These are phyloP conservation scores for Catostylus mosaicus DNA, from an alignment of 30 jellyfish, hydroid and myxozoan genomes.

Conservation along the genomic window DNA sequence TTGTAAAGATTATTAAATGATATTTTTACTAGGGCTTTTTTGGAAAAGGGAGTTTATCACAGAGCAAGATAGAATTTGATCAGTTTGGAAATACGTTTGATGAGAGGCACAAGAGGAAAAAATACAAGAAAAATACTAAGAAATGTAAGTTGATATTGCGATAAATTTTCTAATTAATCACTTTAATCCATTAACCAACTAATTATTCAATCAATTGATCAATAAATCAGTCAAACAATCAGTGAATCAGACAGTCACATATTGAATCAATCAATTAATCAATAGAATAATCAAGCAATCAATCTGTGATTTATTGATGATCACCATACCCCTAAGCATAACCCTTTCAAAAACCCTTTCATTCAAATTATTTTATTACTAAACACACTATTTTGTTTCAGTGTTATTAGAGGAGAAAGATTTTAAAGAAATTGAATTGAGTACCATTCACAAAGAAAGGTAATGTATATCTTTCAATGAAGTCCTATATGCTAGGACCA, in stretches of 20 bases:
- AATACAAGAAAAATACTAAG: background rate
- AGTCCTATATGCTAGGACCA: background rate
- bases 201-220: too few relatives aligned
- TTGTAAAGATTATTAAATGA: background rate
- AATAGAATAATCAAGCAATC: too few relatives aligned
- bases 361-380: background rate
- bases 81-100: slow-evolving; percentile 60
- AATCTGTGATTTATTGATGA: too few relatives aligned
- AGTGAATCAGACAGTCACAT: too few relatives aligned
- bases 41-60: slow-evolving; percentile 90
- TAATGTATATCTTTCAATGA: too few relatives aligned
- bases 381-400: background rate
- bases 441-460: slow-evolving; percentile 48
- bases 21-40: slow-evolving; percentile 68
- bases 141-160: slow-evolving; percentile 9
- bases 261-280: too few relatives aligned
- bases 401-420: slow-evolving; percentile 13
- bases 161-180: background rate
- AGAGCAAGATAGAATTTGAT: slow-evolving; percentile 63
- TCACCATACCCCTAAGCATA: too few relatives aligned
- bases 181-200: too few relatives aligned
- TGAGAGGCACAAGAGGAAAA: slow-evolving; percentile 29
- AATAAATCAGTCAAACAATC: background rate
- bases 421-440: background rate
- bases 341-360: too few relatives aligned